Evolutionary conservation across 2,888 invertebrate genomes (phyloP).

Genomic region (Penaeus monodon): DNA sequence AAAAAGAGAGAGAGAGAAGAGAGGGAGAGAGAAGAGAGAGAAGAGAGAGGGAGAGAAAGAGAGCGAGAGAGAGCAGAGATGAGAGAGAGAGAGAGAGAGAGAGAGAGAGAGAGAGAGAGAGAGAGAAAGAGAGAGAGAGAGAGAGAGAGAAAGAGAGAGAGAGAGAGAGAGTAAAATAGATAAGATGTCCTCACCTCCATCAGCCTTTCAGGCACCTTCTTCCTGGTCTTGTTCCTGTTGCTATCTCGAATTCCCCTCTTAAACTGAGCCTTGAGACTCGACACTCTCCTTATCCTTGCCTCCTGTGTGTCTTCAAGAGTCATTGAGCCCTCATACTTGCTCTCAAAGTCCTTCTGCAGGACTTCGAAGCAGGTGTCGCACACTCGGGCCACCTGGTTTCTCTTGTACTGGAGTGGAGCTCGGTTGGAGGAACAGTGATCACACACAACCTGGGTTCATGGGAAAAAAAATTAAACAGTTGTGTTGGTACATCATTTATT

Average conservation of each 20-base stretch:
- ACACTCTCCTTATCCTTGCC: neutral
- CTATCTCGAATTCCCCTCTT: constrained; percentile 49
- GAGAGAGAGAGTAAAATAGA: too few species aligned
- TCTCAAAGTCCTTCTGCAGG: constrained; percentile 66
- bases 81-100: too few species aligned
- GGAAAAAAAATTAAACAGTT: too few species aligned
- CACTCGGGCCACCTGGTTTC: constrained; percentile 72
- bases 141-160: too few species aligned
- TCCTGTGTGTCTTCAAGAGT: constrained; percentile 12
- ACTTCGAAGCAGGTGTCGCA: constrained; percentile 74
- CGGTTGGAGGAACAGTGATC: constrained; percentile 75
- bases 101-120: too few species aligned
- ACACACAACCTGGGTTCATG: constrained; percentile 75
- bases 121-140: too few species aligned
- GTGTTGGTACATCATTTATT: too few species aligned
- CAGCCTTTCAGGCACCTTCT: constrained; percentile 58
- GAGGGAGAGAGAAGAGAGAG: too few species aligned
- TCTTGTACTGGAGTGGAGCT: constrained; percentile 73
- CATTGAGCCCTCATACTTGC: constrained; percentile 39
- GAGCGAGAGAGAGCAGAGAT: too few species aligned
- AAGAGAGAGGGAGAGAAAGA: too few species aligned
- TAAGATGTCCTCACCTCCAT: constrained; percentile 48
- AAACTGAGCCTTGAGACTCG: constrained; percentile 48
- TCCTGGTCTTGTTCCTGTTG: constrained; percentile 26
- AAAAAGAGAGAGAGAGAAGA: too few species aligned